Conservation (phyloP, 2,113 vertebrate species). For the Clarias batrachus region DNA sequence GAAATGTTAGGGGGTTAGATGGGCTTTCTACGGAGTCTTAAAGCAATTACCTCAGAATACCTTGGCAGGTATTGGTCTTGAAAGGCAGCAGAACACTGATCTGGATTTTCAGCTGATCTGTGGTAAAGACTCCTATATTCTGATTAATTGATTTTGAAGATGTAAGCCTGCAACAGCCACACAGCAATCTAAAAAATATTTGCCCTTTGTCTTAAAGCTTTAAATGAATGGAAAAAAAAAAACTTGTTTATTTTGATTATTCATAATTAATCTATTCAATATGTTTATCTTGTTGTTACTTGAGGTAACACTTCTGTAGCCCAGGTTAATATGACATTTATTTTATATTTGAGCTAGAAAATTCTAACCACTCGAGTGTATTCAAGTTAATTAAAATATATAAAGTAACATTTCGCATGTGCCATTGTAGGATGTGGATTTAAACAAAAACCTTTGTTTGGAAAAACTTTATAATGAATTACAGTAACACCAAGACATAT, state of each 20-base stretch:
- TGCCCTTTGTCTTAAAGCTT: neutral
- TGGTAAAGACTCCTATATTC: neutral
- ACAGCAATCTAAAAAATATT: neutral
- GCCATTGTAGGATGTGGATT: neutral
- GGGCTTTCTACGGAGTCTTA: too few relatives aligned
- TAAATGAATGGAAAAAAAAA: neutral
- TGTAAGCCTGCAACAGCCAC: neutral
- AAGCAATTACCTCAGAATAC: neutral
- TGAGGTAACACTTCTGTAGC: neutral
- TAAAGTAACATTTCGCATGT: neutral
- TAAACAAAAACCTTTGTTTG: neutral
- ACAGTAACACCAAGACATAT: neutral
- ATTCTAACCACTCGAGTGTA: neutral
- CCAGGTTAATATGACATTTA: neutral
- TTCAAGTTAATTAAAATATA: neutral
- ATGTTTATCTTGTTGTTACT: neutral
- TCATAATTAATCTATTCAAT: neutral
- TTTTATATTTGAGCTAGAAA: neutral
- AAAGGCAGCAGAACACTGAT: neutral
- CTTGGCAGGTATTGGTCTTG: neutral
- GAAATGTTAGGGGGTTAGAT: too few relatives aligned
- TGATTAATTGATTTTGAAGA: neutral
- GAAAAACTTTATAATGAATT: constrained; percentile 5
- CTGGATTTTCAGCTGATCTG: neutral
- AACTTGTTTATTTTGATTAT: neutral